Base-by-base conservation (phyloP, 2,797 vertebrate species). In the Enteromius paludinosus region DNA sequence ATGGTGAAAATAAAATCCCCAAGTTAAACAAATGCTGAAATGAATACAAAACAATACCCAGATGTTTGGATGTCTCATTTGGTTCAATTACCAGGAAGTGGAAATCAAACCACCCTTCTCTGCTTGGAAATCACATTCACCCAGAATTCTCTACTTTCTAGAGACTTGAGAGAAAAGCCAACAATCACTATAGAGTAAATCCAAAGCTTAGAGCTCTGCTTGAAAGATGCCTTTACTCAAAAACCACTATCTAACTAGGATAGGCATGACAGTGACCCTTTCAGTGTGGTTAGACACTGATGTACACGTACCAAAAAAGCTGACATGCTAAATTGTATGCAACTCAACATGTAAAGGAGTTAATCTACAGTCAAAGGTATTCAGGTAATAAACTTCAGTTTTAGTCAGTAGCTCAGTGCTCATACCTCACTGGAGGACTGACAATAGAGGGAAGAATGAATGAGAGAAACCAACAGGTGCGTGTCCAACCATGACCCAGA, bases 61-160 rank as follows among this genome's bases (percentile, higher is more conserved):
- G 49, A 74, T 74, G 71, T 56, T 56, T 54, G 69, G 45, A 65
- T 65, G 64, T 49, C 25, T 52, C 18, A 52, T 72, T 52, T 72
- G 47, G 70, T 72, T 8, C 2, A 72, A 4, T 52, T 52, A 72
- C 20, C 45, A 52, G 70, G 70, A 33, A 33, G 10, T 33, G 45
- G 28, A 52, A 52, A n/a, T 72, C 28, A 11, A 72, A 8, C 70
- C 28, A 72, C 28, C 70, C 52, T n/a, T 45, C n/a, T 18, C n/a
- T 6, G 17, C 28, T 33, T 72, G 33, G 18, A 52, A n/a, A 72
- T 33, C 45, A 33, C 1, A 49, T 28, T 72, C 45, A 0, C 9
- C 4, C 25, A 47, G 8, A 28, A 18, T 47, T 10, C 23, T 49
- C 17, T 20, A 11, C 25, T 11, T 11, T n/a, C n/a, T n/a, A 18